Base-by-base conservation (phyloP, 2,888 invertebrate genomes). In the Campopleginae sp. region DNA sequence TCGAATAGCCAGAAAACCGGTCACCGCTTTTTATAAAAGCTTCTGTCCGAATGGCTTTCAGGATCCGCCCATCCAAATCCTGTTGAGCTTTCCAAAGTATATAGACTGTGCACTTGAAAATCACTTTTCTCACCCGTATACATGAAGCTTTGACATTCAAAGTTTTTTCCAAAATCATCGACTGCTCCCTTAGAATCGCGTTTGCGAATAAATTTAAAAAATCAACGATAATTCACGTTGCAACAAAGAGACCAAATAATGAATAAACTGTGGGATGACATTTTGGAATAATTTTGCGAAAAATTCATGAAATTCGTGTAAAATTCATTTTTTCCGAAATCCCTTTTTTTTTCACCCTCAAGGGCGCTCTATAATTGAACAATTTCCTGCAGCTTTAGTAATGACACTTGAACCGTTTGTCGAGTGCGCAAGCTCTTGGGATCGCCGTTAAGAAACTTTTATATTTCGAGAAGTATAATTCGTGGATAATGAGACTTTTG, bases 1-100 rank as follows among this genome's bases (percentile, higher is more conserved):
- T 44, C 54, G 71, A 10, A 54, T 65, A 19, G 65, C 71, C 71
- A 61, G 68, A 63, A 33, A 61, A 70, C 79, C 65, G 75, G 82
- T 82, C 66, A 38, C 46, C 75, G 27, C 42, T 72, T 54, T 65
- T 79, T 71, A 80, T 83, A 83, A 83, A 80, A 78, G 68, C 80
- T 82, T 17, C 63, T 27, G 63, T 74, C 51, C 44, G 46, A 68
- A 61, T 66, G 74, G 61, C 31, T 71, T 72, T 75, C 54, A 65
- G 48, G 51, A 54, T 23, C 48, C 42, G 31, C 27, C 42, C 19
- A 23, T 58, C 38, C 61, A 42, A 65, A 81, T 66, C 54, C 19
- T 54, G 77, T 81, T 72, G 80, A 61, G 61, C 72, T 78, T 72
- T 46, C 17, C 33, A 68, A 78, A 74, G n/a, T 63, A 74, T 61